These are phyloP conservation scores for Aldabrachelys gigantea DNA, from an alignment of 2,113 vertebrate species.

Conservation along the genomic window DNA sequence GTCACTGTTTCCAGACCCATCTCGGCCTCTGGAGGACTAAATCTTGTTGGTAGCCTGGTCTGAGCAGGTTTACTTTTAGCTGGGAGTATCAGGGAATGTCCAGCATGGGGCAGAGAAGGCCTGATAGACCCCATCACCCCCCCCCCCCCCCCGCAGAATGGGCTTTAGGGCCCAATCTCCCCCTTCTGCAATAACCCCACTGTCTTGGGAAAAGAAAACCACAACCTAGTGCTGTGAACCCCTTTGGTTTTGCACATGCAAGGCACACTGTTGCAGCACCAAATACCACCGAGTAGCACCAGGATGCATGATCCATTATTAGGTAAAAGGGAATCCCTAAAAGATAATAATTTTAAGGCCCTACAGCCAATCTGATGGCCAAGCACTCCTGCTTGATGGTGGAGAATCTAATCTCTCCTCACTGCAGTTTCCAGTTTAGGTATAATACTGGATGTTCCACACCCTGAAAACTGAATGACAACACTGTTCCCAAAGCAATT, in stretches of 20 bases:
- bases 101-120: background rate
- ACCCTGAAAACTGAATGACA: too few relatives aligned
- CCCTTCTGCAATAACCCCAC: background rate
- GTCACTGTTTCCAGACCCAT: background rate
- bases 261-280: background rate
- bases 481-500: too few relatives aligned
- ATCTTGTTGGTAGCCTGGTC: background rate
- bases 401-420: too few relatives aligned
- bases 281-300: background rate
- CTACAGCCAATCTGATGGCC: background rate
- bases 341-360: background rate
- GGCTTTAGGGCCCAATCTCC: background rate
- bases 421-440: too few relatives aligned
- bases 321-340: background rate
- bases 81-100: background rate
- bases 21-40: background rate
- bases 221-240: background rate
- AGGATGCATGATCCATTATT: background rate
- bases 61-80: background rate
- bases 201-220: background rate
- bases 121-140: background rate
- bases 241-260: background rate
- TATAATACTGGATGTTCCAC: too few relatives aligned
- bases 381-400: too few relatives aligned
- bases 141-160: background rate